Evolutionary conservation across 35 echinoderm and acorn worm genomes (phyloP), one percentile per base, ranked within the genome.

Genomic region (Strongylocentrotus purpuratus): DNA sequence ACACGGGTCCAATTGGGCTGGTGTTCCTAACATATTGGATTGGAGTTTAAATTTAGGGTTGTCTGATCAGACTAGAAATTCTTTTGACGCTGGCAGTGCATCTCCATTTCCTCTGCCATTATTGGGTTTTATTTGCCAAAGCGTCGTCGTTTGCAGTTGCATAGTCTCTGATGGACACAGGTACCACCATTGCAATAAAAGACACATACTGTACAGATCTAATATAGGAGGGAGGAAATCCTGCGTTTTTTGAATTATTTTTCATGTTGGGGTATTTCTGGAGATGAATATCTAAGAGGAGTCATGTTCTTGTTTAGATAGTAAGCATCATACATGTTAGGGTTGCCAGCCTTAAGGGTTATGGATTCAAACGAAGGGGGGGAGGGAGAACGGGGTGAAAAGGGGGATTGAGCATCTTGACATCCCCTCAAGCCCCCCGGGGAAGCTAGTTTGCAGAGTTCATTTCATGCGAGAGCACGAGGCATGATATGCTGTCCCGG

Each of bases 21-120:
- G 65, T 78, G 65, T 78, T n/a, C 65, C 65, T 18, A 78, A 78
- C 28, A 78, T 78, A 78, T 78, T 78, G 65, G 65, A 78, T 78
- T 78, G 65, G 22, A 78, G 22, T 78, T 78, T 78, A n/a, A n/a
- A 78, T 78, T 78, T 78, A 78, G 25, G 65, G 65, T 78, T 78
- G 65, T 78, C 65, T 78, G 65, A 78, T 78, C 65, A 78, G 65
- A 7, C 65, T 78, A 28, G 65, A 28, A 78, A 78, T 78, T 78
- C 65, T 78, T 78, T 78, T 78, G 65, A 78, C 65, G 65, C 22
- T 78, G 20, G 65, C 65, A 78, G 65, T 78, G 65, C 28, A 18
- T 78, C 65, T 78, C 65, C 65, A 78, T 78, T 78, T 78, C 65
- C 65, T 78, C 65, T 28, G 65, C 65, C 65, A 78, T 78, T 78